These are phyloP conservation scores for Carollia perspicillata DNA, from an alignment of 2,113 vertebrate species.

Conservation along the genomic window DNA sequence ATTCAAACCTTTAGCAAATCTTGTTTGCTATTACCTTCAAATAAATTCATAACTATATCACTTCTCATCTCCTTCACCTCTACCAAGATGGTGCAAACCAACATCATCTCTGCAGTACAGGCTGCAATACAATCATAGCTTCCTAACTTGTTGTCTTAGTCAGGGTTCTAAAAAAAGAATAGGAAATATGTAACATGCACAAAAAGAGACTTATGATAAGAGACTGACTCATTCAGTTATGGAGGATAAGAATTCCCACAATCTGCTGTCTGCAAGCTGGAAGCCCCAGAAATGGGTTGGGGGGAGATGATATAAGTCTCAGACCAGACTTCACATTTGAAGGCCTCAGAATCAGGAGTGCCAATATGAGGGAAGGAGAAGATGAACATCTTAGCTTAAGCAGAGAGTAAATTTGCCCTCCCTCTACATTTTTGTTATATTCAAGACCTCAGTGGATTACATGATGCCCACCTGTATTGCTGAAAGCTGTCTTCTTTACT, in stretches of 20 bases:
- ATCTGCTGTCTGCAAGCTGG: neutral
- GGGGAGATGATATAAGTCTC: neutral
- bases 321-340: neutral
- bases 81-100: neutral
- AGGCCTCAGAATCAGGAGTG: neutral
- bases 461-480: neutral
- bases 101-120: neutral
- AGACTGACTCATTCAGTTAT: neutral
- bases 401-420: neutral
- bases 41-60: neutral
- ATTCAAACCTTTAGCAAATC: neutral
- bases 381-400: neutral
- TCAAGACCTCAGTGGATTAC: neutral
- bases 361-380: neutral
- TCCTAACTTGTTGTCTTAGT: neutral
- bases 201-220: neutral
- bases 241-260: neutral
- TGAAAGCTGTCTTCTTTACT: neutral
- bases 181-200: neutral
- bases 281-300: neutral
- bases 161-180: neutral
- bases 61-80: neutral
- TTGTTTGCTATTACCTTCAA: neutral
- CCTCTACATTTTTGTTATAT: neutral
- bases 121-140: neutral